These are phyloP conservation scores for Capitella teleta DNA, from an alignment of 1,140 invertebrate species.

Conservation along the genomic window DNA sequence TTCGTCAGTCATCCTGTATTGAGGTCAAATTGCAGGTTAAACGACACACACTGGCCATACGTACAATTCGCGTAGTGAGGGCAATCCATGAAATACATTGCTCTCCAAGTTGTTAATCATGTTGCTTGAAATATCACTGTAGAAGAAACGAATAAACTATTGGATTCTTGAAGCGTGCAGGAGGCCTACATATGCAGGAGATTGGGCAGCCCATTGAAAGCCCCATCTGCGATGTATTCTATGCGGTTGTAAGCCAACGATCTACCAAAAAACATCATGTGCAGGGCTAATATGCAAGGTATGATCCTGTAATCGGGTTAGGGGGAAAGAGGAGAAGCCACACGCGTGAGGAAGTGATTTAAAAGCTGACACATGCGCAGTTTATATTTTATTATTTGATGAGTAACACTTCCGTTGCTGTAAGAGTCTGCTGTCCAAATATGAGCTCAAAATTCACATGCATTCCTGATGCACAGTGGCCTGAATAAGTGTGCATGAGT, in stretches of 20 bases:
- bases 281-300: too few relatives aligned
- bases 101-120: constrained; percentile 24
- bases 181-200: constrained; percentile 25
- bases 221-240: constrained; percentile 27
- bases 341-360: too few relatives aligned
- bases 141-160: background rate
- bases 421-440: too few relatives aligned
- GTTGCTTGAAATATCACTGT: constrained; percentile 39
- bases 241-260: constrained; percentile 40
- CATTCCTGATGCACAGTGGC: too few relatives aligned
- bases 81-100: constrained; percentile 34
- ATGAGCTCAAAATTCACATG: too few relatives aligned
- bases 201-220: constrained; percentile 35
- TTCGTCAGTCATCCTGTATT: constrained; percentile 41
- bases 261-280: too few relatives aligned
- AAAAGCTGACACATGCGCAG: too few relatives aligned
- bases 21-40: background rate
- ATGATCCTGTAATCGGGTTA: too few relatives aligned
- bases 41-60: constrained; percentile 15
- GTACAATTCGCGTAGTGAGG: constrained; percentile 35
- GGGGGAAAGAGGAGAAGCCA: too few relatives aligned
- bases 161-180: background rate
- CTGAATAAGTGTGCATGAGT: too few relatives aligned
- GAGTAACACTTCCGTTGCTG: too few relatives aligned
- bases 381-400: too few relatives aligned